Evolutionary conservation across 2,113 vertebrate species (phyloP).

Genomic region (Mustelus asterias): DNA sequence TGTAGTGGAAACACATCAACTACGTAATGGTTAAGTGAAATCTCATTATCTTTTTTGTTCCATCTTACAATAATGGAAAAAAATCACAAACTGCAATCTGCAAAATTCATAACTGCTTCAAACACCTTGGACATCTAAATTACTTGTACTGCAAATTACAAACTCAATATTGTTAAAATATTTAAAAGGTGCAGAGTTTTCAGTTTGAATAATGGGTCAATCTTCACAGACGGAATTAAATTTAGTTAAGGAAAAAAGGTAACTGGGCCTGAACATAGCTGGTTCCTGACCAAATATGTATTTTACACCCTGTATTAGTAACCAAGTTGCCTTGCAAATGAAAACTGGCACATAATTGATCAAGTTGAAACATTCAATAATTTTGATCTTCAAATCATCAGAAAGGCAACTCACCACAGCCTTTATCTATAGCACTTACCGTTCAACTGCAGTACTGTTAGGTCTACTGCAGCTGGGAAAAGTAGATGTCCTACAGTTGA

Average conservation of each 20-base stretch:
- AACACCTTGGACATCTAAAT: background rate
- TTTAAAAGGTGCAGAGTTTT: background rate
- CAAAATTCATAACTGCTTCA: background rate
- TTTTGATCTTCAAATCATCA: slow-evolving; percentile 18
- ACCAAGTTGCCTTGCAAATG: slow-evolving; percentile 29
- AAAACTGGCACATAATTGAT: background rate
- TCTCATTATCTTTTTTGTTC: background rate
- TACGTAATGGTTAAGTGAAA: background rate
- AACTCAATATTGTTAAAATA: background rate
- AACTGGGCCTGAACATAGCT: background rate
- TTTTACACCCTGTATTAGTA: background rate
- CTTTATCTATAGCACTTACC: slow-evolving; percentile 33
- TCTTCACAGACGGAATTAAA: background rate
- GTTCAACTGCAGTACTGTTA: slow-evolving; percentile 37
- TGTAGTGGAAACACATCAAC: background rate
- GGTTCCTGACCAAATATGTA: slow-evolving; percentile 13
- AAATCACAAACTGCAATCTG: background rate
- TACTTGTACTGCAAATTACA: background rate
- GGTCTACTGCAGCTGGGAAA: slow-evolving; percentile 36
- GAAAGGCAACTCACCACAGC: slow-evolving; percentile 35
- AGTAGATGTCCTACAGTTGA: slow-evolving; percentile 35
- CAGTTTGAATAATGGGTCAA: background rate
- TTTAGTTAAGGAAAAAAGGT: background rate
- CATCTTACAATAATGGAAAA: background rate
- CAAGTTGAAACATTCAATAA: background rate